Percentiles rank a stretch among this genome's conserved stretches.
Evolutionary conservation across 2,888 invertebrate species (phyloP).

Genomic region (Crossocerus cetratus): DNA sequence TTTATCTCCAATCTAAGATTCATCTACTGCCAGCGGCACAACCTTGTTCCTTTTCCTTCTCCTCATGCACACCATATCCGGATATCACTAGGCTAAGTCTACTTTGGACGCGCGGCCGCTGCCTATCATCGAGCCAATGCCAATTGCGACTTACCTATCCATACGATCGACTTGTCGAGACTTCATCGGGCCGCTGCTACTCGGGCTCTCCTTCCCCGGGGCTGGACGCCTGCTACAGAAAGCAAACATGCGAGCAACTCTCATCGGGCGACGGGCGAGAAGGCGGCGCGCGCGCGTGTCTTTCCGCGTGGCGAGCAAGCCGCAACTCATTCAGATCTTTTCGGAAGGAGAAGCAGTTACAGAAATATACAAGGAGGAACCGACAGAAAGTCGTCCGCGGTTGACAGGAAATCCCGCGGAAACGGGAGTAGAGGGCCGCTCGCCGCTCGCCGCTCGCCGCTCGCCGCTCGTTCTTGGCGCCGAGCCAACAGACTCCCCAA

Average conservation of each 20-base stretch:
- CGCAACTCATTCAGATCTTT: neutral
- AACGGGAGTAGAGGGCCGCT: neutral
- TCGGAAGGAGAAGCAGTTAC: neutral
- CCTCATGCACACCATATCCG: conserved; percentile 60
- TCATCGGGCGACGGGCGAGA: no score
- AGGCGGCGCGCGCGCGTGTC: neutral
- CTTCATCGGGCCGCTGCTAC: conserved; percentile 64
- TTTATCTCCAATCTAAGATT: neutral
- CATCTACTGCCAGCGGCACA: conserved; percentile 15
- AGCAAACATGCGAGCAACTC: neutral
- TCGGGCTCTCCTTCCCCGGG: conserved; percentile 53
- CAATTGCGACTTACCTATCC: conserved; percentile 58
- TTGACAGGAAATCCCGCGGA: neutral
- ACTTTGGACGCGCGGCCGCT: neutral
- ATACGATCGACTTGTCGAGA: conserved; percentile 66
- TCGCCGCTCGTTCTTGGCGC: conserved; percentile 16
- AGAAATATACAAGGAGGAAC: neutral
- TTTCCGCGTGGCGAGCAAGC: neutral
- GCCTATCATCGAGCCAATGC: neutral
- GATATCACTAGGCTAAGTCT: conserved; percentile 1
- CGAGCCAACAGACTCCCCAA: conserved; percentile 9
- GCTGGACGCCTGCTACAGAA: conserved; percentile 59
- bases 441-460: no score
- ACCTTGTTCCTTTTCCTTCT: conserved; percentile 66
- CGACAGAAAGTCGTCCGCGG: neutral